Evolutionary conservation across 92 coral and sea anemone genomes (phyloP).

Genomic region (Parazoanthus darwini): DNA sequence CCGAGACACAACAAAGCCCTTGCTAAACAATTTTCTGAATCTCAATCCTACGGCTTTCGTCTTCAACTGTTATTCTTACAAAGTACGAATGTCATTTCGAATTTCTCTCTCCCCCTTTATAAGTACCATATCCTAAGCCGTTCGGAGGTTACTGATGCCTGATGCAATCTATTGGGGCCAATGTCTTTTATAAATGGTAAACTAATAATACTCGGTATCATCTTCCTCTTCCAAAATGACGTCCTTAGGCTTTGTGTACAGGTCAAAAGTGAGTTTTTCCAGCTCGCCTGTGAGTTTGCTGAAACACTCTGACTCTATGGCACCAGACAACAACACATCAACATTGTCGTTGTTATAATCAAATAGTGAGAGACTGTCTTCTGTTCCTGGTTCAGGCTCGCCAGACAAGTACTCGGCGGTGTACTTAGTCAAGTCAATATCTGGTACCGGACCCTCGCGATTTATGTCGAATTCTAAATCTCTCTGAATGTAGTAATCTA

Average conservation of each 20-base stretch:
- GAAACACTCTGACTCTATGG: conserved; percentile 14
- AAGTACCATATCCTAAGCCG: neutral
- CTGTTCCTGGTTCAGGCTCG: neutral
- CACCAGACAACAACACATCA: neutral
- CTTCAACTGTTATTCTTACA: too few species aligned
- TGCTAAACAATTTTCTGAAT: too few species aligned
- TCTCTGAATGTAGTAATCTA: conserved; percentile 16
- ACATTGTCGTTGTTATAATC: neutral
- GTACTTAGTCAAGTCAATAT: conserved; percentile 15
- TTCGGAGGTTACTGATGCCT: neutral
- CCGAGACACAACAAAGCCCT: too few species aligned
- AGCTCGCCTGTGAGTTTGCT: conserved; percentile 22
- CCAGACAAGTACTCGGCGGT: conserved; percentile 23
- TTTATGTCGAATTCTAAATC: neutral
- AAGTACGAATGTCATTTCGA: too few species aligned
- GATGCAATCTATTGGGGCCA: neutral
- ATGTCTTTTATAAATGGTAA: neutral
- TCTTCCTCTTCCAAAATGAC: conserved; percentile 19
- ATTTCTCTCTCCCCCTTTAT: too few species aligned
- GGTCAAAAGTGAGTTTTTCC: conserved; percentile 16
- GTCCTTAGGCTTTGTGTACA: conserved; percentile 23
- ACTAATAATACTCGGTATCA: conserved; percentile 27
- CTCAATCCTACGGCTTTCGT: too few species aligned
- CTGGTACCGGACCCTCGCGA: neutral
- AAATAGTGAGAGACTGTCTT: neutral